A percentile compares a stretch with the other conserved stretches of the same genome.
These are phyloP conservation scores for Agrotis puta DNA, from an alignment of 2,888 invertebrate genomes.

Conservation along the genomic window DNA sequence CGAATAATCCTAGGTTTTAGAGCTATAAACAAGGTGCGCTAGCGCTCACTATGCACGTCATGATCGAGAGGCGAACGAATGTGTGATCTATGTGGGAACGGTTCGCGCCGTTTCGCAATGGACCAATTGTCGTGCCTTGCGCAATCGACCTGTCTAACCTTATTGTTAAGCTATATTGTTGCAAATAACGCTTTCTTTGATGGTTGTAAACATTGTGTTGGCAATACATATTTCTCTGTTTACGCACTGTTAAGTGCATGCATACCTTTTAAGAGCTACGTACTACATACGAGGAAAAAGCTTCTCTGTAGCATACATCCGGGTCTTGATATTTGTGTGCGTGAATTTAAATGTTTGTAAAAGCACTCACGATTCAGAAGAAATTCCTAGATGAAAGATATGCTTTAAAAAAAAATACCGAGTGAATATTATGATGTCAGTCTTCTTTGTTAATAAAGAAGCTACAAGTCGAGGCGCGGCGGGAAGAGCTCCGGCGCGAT, in stretches of 20 bases:
- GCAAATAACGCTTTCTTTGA: constrained; percentile 48
- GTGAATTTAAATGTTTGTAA: too few species aligned
- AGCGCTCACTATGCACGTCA: constrained; percentile 63
- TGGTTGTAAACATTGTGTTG: constrained; percentile 16
- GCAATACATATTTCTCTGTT: background rate
- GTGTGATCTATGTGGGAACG: constrained; percentile 80
- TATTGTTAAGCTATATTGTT: constrained; percentile 65
- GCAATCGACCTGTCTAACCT: constrained; percentile 70
- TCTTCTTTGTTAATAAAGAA: too few species aligned
- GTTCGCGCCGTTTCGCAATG: constrained; percentile 76
- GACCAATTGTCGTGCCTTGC: constrained; percentile 78
- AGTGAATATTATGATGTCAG: too few species aligned
- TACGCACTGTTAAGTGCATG: background rate
- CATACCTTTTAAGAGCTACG: too few species aligned
- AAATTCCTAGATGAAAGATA: too few species aligned
- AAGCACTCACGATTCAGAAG: too few species aligned
- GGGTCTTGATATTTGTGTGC: too few species aligned
- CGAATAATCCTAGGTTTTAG: constrained; percentile 31
- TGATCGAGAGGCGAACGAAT: constrained; percentile 70
- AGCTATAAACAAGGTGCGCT: constrained; percentile 49
- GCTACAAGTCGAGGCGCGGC: too few species aligned
- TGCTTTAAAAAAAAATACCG: too few species aligned
- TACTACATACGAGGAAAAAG: background rate
- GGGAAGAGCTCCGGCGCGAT: too few species aligned
- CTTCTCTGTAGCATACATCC: background rate